Conservation (phyloP, 2,113 vertebrate genomes). For the Ondatra zibethicus region DNA sequence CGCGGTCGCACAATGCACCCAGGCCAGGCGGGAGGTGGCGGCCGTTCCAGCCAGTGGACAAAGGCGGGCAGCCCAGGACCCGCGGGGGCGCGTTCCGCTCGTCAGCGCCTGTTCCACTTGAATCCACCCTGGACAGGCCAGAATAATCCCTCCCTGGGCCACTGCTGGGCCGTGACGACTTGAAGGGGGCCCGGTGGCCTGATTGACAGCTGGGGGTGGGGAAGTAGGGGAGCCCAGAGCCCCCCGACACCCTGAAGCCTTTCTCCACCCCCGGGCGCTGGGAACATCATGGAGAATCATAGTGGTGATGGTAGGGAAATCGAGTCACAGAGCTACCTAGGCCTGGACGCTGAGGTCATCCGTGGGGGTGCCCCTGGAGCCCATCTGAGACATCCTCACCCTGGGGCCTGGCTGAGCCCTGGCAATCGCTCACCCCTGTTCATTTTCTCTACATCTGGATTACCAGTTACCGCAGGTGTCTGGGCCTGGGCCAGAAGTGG, state of each 20-base stretch:
- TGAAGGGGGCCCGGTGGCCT: conserved; percentile 85
- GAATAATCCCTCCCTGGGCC: conserved; percentile 85
- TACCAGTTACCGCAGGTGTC: neutral
- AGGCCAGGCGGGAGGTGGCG: conserved; percentile 78
- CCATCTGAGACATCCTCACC: rapidly evolving
- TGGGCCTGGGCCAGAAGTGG: neutral
- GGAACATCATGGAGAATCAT: neutral
- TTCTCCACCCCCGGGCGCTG: neutral
- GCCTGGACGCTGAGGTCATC: neutral
- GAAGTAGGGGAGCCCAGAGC: neutral
- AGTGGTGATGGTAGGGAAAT: neutral
- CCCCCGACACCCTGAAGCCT: neutral
- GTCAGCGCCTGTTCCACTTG: conserved; percentile 89
- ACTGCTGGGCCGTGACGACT: conserved; percentile 87
- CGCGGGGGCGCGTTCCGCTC: conserved; percentile 85
- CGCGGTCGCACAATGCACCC: neutral
- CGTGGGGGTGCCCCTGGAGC: rapidly evolving
- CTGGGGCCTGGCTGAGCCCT: too few relatives aligned
- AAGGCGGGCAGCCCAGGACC: conserved; percentile 85
- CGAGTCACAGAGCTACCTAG: neutral
- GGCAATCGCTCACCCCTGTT: neutral
- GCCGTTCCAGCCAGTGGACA: conserved; percentile 81
- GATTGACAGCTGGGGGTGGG: conserved; percentile 81
- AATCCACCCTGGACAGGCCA: conserved; percentile 89
- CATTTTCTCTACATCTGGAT: neutral